Evolutionary conservation across 2,113 vertebrate genomes (phyloP).

Genomic region (Merops nubicus): DNA sequence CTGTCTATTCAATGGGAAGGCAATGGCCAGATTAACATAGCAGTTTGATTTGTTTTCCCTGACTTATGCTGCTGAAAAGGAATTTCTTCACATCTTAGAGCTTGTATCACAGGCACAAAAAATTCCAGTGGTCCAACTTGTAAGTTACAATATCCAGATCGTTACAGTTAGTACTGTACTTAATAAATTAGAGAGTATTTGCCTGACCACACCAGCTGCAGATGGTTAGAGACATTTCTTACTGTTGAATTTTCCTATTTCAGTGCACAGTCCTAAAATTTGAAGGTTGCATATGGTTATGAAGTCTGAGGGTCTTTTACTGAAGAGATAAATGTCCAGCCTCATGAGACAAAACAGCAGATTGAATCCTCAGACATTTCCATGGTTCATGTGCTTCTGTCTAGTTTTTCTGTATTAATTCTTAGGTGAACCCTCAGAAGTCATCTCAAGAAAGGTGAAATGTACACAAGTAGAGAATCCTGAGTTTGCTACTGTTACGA

Average conservation of each 20-base stretch:
- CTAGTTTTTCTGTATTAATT: not conserved
- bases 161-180: not conserved
- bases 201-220: not conserved
- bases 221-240: not conserved
- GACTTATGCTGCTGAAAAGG: not conserved
- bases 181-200: not conserved
- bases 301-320: not conserved
- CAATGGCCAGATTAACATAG: not conserved
- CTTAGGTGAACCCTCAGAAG: not conserved
- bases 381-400: not conserved
- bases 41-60: not conserved
- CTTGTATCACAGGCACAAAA: not conserved
- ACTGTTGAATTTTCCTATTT: not conserved
- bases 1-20: not conserved
- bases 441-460: slow-evolving; percentile 66
- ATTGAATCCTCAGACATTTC: not conserved
- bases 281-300: not conserved
- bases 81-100: not conserved
- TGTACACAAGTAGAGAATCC: slow-evolving; percentile 82
- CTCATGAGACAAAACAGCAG: not conserved
- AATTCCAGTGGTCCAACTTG: not conserved
- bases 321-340: not conserved
- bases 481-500: slow-evolving; percentile 82
- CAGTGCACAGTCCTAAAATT: not conserved
- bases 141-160: not conserved